Evolutionary conservation across 2,113 vertebrate species (phyloP).

Genomic region (Micronisus gabar): DNA sequence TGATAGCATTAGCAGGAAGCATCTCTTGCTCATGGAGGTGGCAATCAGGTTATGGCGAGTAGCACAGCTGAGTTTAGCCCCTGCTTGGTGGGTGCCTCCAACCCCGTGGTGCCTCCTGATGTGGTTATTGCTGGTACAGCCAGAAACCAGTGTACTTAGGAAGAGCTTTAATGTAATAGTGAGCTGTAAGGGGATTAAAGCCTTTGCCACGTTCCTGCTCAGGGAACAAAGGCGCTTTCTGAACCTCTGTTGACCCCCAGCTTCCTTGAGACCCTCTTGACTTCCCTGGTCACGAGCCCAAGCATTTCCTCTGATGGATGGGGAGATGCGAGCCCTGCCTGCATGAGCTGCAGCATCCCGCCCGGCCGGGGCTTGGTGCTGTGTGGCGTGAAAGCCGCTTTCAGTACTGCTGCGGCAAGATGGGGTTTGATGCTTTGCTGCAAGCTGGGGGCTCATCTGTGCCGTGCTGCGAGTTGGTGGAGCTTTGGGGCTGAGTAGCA

Average conservation of each 20-base stretch:
- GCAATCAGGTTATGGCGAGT: background rate
- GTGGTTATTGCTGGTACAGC: background rate
- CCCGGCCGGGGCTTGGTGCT: accelerated
- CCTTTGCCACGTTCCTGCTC: background rate
- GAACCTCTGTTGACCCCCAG: conserved; percentile 36
- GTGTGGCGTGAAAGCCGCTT: accelerated
- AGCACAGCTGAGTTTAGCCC: background rate
- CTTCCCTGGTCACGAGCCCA: background rate
- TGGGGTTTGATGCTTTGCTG: background rate
- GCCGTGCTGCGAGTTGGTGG: accelerated
- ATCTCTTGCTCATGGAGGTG: accelerated
- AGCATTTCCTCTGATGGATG: background rate
- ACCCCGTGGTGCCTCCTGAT: background rate
- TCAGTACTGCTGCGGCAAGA: accelerated
- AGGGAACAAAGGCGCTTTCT: conserved; percentile 10
- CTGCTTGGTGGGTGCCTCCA: background rate
- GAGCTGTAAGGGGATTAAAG: conserved; percentile 33
- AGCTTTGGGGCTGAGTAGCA: background rate
- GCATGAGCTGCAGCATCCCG: accelerated
- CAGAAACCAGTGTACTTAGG: background rate
- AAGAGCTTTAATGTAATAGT: conserved; percentile 19
- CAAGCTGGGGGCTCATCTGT: background rate
- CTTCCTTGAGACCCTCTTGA: conserved; percentile 48
- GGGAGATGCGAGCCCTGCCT: background rate
- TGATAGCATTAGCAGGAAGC: background rate